Evolutionary conservation across 2,888 invertebrate genomes (phyloP).

Genomic region (Nymphalis polychloros): DNA sequence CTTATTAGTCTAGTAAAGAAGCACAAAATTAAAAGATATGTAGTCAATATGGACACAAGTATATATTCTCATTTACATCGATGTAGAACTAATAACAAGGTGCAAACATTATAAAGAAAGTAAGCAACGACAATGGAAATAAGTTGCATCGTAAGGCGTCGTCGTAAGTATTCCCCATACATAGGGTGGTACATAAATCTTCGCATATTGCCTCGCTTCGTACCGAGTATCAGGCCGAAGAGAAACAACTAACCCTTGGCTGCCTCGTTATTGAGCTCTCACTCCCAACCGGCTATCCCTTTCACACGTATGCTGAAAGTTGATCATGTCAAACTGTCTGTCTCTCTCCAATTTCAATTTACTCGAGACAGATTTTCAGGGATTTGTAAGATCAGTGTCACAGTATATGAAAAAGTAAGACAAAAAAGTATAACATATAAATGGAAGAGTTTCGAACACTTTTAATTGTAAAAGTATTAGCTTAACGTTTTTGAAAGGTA

Average conservation of each 20-base stretch:
- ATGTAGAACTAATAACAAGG: slow-evolving; percentile 28
- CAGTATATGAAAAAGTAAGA: slow-evolving; percentile 44
- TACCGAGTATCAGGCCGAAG: slow-evolving; percentile 66
- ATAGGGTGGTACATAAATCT: slow-evolving; percentile 75
- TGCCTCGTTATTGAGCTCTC: slow-evolving; percentile 82
- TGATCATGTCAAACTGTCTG: slow-evolving; percentile 46
- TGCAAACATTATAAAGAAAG: slow-evolving; percentile 43
- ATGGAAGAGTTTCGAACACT: too few species aligned
- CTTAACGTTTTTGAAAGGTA: too few species aligned
- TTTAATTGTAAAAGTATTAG: too few species aligned
- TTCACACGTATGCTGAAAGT: slow-evolving; percentile 48
- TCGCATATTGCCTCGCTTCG: slow-evolving; percentile 72
- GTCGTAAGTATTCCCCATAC: slow-evolving; percentile 64
- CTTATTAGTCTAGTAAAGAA: background rate
- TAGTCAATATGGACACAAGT: slow-evolving; percentile 8
- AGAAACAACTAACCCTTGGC: slow-evolving; percentile 82
- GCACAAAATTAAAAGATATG: background rate
- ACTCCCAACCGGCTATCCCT: slow-evolving; percentile 64
- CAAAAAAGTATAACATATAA: too few species aligned
- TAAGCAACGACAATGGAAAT: slow-evolving; percentile 58
- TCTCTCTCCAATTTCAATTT: slow-evolving; percentile 81
- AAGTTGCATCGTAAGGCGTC: slow-evolving; percentile 65
- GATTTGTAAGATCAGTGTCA: slow-evolving; percentile 66
- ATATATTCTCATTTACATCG: slow-evolving; percentile 20
- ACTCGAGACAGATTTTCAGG: slow-evolving; percentile 81